Evolutionary conservation across 2,888 invertebrate genomes (phyloP).

Genomic region (Neoscelio sp.): DNA sequence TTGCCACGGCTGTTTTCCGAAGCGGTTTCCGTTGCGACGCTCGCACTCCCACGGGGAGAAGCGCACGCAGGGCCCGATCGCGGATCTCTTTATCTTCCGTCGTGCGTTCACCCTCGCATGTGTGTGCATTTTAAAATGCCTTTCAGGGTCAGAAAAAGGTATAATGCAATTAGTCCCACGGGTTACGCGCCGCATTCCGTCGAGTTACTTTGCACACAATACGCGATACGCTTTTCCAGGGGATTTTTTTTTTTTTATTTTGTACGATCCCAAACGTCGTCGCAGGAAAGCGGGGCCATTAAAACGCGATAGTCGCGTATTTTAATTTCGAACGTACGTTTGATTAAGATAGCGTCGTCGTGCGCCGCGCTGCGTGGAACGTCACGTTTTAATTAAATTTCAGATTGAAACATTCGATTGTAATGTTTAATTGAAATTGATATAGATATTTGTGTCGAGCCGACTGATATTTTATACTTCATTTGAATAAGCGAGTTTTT

Average conservation of each 20-base stretch:
- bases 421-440: slow-evolving; percentile 51
- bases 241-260: not conserved
- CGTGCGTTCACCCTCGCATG: slow-evolving; percentile 54
- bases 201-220: slow-evolving; percentile 54
- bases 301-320: slow-evolving; percentile 7
- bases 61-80: slow-evolving; percentile 47
- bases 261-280: not conserved
- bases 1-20: slow-evolving; percentile 46
- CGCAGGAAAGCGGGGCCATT: slow-evolving; percentile 19
- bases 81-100: not conserved
- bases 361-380: slow-evolving; percentile 7
- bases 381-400: slow-evolving; percentile 44
- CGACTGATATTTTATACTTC: slow-evolving; percentile 5
- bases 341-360: slow-evolving; percentile 35
- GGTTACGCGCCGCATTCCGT: slow-evolving; percentile 6
- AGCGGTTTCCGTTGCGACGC: slow-evolving; percentile 48
- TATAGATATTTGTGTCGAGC: slow-evolving; percentile 22
- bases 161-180: slow-evolving; percentile 58
- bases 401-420: slow-evolving; percentile 41
- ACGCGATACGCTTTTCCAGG: too few species aligned
- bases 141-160: slow-evolving; percentile 34
- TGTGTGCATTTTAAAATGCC: slow-evolving; percentile 43
- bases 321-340: slow-evolving; percentile 24
- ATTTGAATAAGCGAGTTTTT: slow-evolving; percentile 20
- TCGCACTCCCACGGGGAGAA: slow-evolving; percentile 50